Evolutionary conservation across 2,888 invertebrate genomes (phyloP).

Genomic region (Pimpla rufipes): DNA sequence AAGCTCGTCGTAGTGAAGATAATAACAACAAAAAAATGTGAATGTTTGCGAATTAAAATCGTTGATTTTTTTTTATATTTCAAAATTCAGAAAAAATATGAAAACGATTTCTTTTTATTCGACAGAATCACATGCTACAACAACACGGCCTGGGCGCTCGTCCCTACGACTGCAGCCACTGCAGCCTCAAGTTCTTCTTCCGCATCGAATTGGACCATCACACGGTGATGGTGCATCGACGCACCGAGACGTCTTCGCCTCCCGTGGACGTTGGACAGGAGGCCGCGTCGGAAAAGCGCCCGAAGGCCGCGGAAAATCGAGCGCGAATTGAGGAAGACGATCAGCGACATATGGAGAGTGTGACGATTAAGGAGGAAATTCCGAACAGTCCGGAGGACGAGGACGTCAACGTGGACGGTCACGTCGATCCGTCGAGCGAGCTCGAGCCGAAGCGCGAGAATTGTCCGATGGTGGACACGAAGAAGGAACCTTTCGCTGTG

Average conservation of each 20-base stretch:
- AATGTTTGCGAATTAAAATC: no score
- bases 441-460: conserved; percentile 21
- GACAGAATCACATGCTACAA: conserved; percentile 91
- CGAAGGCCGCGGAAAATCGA: conserved; percentile 36
- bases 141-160: conserved; percentile 93
- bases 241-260: conserved; percentile 57
- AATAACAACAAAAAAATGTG: no score
- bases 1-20: no score
- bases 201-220: conserved; percentile 97
- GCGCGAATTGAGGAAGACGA: conserved; percentile 28
- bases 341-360: conserved; percentile 40
- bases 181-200: conserved; percentile 95
- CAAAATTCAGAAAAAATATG: neutral
- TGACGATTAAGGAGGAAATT: conserved; percentile 79
- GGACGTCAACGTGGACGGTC: conserved; percentile 74
- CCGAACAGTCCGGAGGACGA: conserved; percentile 65
- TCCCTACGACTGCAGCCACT: conserved; percentile 94
- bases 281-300: conserved; percentile 47
- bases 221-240: conserved; percentile 76
- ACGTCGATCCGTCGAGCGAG: conserved; percentile 61
- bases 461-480: conserved; percentile 24
- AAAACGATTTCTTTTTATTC: conserved; percentile 1
- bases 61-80: neutral
- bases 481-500: conserved; percentile 38
- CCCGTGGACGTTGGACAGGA: conserved; percentile 42